Evolutionary conservation across 2,113 vertebrate species (phyloP).

Genomic region (Lucifuga dentata): DNA sequence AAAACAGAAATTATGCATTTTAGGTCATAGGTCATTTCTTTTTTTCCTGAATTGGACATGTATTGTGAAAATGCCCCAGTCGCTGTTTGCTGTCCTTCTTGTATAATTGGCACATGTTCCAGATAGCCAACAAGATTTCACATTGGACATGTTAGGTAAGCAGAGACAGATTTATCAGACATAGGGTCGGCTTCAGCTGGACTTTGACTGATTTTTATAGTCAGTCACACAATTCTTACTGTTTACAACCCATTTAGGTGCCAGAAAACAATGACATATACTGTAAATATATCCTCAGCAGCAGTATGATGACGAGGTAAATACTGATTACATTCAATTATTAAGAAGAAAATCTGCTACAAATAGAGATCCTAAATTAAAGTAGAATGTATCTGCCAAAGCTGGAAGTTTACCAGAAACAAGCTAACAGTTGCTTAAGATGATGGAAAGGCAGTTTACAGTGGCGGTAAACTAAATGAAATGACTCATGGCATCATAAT

Average conservation of each 20-base stretch:
- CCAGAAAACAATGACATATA: too few relatives aligned
- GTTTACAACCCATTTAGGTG: background rate
- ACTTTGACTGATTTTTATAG: constrained; percentile 25
- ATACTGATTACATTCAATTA: background rate
- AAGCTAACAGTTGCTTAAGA: constrained; percentile 4
- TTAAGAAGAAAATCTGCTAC: background rate
- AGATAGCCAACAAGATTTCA: background rate
- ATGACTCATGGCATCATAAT: background rate
- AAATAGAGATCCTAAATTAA: too few relatives aligned
- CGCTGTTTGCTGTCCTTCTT: constrained; percentile 27
- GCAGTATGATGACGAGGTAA: background rate
- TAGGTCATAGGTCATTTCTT: background rate
- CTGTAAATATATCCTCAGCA: background rate
- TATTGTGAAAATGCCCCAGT: constrained; percentile 14
- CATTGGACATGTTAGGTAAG: background rate
- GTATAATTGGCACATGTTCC: constrained; percentile 12
- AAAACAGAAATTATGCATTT: background rate
- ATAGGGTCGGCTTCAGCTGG: background rate
- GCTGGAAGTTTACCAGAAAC: background rate
- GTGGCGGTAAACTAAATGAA: constrained; percentile 9
- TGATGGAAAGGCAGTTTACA: background rate
- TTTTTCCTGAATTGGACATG: constrained; percentile 3
- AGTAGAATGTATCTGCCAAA: too few relatives aligned
- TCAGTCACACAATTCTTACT: background rate
- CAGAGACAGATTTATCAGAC: constrained; percentile 13